Percentiles rank a stretch among this genome's conserved stretches.
Evolutionary conservation across 2,797 vertebrate species (phyloP).

Genomic region (Amblyraja radiata): DNA sequence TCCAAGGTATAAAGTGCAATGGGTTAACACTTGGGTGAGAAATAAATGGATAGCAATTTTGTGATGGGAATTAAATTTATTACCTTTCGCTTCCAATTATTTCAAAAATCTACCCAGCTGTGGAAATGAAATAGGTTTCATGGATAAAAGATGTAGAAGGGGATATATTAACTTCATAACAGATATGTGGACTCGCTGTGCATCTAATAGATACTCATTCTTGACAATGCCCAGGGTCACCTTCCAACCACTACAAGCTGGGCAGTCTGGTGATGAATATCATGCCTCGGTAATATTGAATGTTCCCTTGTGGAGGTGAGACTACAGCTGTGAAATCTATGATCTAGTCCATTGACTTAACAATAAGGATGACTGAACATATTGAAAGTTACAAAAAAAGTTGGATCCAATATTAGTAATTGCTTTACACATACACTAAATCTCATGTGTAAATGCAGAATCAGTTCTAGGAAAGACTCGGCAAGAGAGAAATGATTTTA

Average conservation of each 20-base stretch:
- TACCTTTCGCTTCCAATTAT: constrained; percentile 26
- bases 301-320: neutral
- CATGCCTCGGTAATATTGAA: neutral
- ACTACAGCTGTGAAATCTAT: neutral
- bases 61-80: constrained; percentile 23
- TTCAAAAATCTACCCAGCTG: constrained; percentile 33
- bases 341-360: constrained; percentile 19
- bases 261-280: constrained; percentile 21
- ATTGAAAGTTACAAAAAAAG: neutral
- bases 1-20: neutral
- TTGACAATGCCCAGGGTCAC: constrained; percentile 8
- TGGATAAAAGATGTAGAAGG: constrained; percentile 30
- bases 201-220: constrained; percentile 14
- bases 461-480: neutral
- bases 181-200: neutral
- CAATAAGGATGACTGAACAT: neutral
- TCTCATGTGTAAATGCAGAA: neutral
- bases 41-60: constrained; percentile 22
- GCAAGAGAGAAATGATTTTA: neutral
- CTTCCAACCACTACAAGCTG: neutral
- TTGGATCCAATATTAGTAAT: neutral
- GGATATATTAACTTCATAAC: neutral
- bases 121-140: constrained; percentile 24
- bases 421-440: neutral
- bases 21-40: neutral